Conservation (phyloP, 2,888 invertebrate species). For the Epinotia ramella region DNA sequence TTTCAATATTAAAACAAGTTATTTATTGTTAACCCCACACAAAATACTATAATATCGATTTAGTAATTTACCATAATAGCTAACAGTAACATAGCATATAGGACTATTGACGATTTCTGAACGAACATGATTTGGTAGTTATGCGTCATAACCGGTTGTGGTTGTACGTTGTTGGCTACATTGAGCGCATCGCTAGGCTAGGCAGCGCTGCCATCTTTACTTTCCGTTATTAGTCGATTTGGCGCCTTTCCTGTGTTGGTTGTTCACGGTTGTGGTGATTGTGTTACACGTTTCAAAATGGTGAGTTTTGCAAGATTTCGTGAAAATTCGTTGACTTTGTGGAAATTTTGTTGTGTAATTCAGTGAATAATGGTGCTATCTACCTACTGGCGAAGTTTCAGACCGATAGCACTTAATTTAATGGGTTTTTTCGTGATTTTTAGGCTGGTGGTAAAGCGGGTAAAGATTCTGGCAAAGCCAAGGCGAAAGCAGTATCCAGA, state of each 20-base stretch:
- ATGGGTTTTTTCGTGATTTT: slow-evolving; percentile 83
- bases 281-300: slow-evolving; percentile 85
- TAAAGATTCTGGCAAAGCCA: slow-evolving; percentile 99
- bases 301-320: slow-evolving; percentile 84
- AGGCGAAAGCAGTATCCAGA: slow-evolving; percentile 99
- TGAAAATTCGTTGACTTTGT: slow-evolving; percentile 66
- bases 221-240: slow-evolving; percentile 70
- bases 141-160: slow-evolving; percentile 68
- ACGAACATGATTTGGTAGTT: slow-evolving; percentile 52
- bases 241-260: slow-evolving; percentile 84
- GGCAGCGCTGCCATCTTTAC: slow-evolving; percentile 78
- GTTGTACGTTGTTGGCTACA: slow-evolving; percentile 64
- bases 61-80: neutral
- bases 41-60: too few species aligned
- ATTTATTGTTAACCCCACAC: neutral
- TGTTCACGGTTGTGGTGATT: slow-evolving; percentile 78
- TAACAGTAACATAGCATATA: neutral
- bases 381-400: slow-evolving; percentile 86
- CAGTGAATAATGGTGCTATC: slow-evolving; percentile 68
- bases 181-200: slow-evolving; percentile 55
- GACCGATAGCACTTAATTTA: slow-evolving; percentile 83
- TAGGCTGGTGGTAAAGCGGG: slow-evolving; percentile 99
- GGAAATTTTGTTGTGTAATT: slow-evolving; percentile 67
- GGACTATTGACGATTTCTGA: slow-evolving; percentile 16
- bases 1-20: neutral